phyloP scores from a whole-genome alignment of 2,888 invertebrate genomes.

The Merodon equestris region DNA sequence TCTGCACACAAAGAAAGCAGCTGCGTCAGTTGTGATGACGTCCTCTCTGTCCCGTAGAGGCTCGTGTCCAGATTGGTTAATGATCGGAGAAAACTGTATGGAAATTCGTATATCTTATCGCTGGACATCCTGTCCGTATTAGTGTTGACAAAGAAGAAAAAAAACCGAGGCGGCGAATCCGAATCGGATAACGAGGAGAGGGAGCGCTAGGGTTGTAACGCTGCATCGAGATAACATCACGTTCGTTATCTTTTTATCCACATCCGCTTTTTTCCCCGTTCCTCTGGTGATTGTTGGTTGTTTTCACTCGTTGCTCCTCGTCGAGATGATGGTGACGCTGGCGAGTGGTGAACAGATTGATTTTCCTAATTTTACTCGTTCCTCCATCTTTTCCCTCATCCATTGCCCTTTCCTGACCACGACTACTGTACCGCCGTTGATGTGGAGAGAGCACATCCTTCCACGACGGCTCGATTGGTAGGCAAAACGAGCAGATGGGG shows the following conservation, averaged over 20 bases:
- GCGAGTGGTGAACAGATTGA: conserved; percentile 58
- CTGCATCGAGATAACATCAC: conserved; percentile 36
- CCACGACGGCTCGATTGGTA: background rate
- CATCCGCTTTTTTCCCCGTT: no score
- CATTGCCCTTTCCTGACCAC: background rate
- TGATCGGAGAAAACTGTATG: conserved; percentile 38
- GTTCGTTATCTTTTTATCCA: conserved; percentile 36
- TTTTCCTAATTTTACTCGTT: conserved; percentile 59
- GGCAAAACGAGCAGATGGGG: conserved; percentile 14
- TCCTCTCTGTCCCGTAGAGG: background rate
- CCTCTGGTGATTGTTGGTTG: background rate
- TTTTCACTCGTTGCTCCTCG: no score
- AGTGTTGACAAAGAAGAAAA: conserved; percentile 12
- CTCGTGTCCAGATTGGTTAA: conserved; percentile 21
- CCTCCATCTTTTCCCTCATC: background rate
- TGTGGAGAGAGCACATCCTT: conserved; percentile 1
- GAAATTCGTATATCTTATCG: conserved; percentile 27
- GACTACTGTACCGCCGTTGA: conserved; percentile 46
- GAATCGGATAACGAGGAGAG: no score
- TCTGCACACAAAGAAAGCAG: conserved; percentile 16
- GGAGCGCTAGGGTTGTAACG: conserved; percentile 6
- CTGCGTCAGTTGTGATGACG: conserved; percentile 30
- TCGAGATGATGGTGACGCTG: conserved; percentile 51
- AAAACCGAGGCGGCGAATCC: background rate
- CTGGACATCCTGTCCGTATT: conserved; percentile 52